Base-by-base conservation (phyloP, 2,797 vertebrate genomes). In the Amphiprion clarkii region DNA sequence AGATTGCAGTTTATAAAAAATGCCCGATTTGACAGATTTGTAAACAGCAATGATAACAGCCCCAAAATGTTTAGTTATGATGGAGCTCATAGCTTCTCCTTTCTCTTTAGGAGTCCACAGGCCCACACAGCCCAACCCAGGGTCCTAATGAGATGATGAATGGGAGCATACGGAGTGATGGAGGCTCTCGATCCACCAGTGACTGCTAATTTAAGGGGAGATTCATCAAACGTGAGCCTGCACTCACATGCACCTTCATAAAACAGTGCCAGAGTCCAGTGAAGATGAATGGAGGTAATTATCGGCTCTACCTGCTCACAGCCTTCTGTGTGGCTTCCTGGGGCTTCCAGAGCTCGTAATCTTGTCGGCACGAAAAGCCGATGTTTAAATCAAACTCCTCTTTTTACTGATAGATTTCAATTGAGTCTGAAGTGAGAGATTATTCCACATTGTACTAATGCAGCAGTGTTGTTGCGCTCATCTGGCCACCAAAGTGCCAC, bases 261-360 rank as follows among this genome's bases (percentile, higher is more conserved):
- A 88, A 88, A 81, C 87, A 59, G 89, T 83, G 90, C 86, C 42
- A 79, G 92, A 89, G 88, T 90, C 93, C 88, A 51, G 86, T 83
- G 87, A 94, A 94, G 94, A 95, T 93, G 91, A 94, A 95, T 95
- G 91, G 89, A 53, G 91, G 93, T 94, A 93, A 93, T 94, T 94
- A 93, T 88, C 74, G 29, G 72, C 87, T 70, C 83, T 88, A 89
- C 89, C 89, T 89, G 88, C 74, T 87, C 85, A 49, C 80, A 57
- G 75, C 61, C 86, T 74, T 82, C 74, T 58, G 58, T 1, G 46
- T 1, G 19, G 68, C 74, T 84, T 86, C 88, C 84, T 42, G 82
- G 29, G 53, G 85, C 56, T 57, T 83, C 65, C 74, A 48, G 71
- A 49, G 46, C 79, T 78, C 31, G 6, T 82, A 62, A 80, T 81